phyloP scores from a whole-genome alignment of 92 coral and sea anemone genomes.

The Zoanthus sociatus region DNA sequence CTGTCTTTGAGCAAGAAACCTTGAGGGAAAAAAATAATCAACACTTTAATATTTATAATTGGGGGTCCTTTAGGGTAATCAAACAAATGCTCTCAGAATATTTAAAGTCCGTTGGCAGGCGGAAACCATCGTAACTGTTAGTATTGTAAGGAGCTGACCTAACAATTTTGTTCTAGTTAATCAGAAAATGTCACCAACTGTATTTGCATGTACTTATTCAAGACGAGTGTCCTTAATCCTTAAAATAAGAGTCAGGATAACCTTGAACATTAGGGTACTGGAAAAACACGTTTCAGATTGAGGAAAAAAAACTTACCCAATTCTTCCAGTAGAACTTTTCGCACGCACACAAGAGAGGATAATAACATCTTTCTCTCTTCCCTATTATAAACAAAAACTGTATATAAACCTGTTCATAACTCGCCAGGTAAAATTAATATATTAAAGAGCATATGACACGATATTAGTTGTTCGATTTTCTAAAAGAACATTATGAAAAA shows the following conservation, averaged over 20 bases:
- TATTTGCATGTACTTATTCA: too few relatives aligned
- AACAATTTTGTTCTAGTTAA: background rate
- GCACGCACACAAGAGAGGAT: conserved; percentile 96
- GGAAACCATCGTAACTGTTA: too few relatives aligned
- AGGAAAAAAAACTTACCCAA: conserved; percentile 74
- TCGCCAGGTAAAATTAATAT: too few relatives aligned
- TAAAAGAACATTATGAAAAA: too few relatives aligned
- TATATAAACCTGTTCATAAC: background rate
- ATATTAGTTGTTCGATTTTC: too few relatives aligned
- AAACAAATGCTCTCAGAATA: background rate
- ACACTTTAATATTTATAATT: background rate
- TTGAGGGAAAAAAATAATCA: background rate
- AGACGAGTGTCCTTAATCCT: too few relatives aligned
- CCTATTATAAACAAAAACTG: conserved; percentile 56
- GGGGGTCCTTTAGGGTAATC: background rate
- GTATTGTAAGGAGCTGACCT: too few relatives aligned
- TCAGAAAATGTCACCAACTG: too few relatives aligned
- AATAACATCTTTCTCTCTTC: conserved; percentile 92
- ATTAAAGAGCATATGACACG: too few relatives aligned
- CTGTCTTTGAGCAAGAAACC: conserved; percentile 82
- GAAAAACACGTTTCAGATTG: background rate
- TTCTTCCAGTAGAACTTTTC: conserved; percentile 52
- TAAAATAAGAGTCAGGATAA: background rate
- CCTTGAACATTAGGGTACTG: background rate
- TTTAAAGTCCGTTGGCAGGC: too few relatives aligned